Percentiles rank a stretch among this genome's conserved stretches.
These are phyloP conservation scores for Scarus forsteni DNA, from an alignment of 2,797 vertebrate species.

Conservation along the genomic window DNA sequence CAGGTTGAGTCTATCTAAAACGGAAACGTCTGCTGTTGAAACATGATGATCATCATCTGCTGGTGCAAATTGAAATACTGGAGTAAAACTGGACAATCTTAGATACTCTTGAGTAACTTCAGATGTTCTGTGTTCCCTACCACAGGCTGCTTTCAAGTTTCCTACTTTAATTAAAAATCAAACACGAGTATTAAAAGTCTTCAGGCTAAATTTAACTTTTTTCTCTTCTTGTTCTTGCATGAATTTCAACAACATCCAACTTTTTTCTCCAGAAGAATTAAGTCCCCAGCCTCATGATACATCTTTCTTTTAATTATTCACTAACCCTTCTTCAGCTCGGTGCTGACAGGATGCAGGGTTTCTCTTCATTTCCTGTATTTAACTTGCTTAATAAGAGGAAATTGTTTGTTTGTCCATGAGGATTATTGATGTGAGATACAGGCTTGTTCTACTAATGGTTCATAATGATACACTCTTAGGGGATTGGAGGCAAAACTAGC, in stretches of 20 bases:
- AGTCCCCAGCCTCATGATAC: not conserved
- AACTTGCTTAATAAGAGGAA: slow-evolving; percentile 7
- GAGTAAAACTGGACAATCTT: not conserved
- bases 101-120: not conserved
- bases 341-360: slow-evolving; percentile 28
- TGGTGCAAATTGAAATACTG: not conserved
- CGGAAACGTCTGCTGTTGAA: no score
- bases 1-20: no score
- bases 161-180: slow-evolving; percentile 23
- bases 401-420: slow-evolving; percentile 17
- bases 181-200: slow-evolving; percentile 10
- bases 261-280: slow-evolving; percentile 10
- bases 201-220: slow-evolving; percentile 19
- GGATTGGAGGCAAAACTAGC: not conserved
- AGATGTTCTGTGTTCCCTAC: not conserved
- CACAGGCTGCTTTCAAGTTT: not conserved
- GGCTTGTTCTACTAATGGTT: slow-evolving; percentile 9
- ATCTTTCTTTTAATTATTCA: slow-evolving; percentile 26
- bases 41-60: not conserved
- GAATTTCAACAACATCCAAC: slow-evolving; percentile 7
- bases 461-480: slow-evolving; percentile 2
- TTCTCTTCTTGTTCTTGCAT: slow-evolving; percentile 13
- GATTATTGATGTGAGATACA: slow-evolving; percentile 1
- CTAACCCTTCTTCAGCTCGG: slow-evolving; percentile 10
- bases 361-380: slow-evolving; percentile 42